These are phyloP conservation scores for Vulpes lagopus DNA, from an alignment of 2,113 vertebrate species.

Conservation along the genomic window DNA sequence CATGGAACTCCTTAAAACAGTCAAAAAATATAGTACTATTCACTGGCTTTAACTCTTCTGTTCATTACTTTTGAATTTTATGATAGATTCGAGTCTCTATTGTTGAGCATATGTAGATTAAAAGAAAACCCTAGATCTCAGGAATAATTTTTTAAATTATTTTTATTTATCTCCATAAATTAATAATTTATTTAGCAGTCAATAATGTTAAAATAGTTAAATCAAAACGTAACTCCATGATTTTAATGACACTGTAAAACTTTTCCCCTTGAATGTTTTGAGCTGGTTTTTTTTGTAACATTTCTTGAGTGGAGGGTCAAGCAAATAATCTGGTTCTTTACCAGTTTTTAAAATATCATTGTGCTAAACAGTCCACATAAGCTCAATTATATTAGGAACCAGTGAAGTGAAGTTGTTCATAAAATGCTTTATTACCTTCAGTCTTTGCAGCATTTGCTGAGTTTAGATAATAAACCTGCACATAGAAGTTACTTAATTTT, in stretches of 20 bases:
- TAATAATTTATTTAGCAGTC: conserved; percentile 73
- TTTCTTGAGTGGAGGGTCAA: conserved; percentile 47
- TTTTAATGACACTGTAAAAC: conserved; percentile 57
- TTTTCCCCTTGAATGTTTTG: conserved; percentile 47
- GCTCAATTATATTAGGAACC: conserved; percentile 82
- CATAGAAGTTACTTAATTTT: conserved; percentile 80
- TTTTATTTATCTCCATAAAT: too few species aligned
- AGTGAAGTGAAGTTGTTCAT: conserved; percentile 85
- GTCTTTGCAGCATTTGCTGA: conserved; percentile 82
- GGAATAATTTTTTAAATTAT: neutral
- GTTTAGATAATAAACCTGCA: conserved; percentile 86
- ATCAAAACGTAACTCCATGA: conserved; percentile 21
- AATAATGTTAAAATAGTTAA: conserved; percentile 80
- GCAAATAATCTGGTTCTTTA: conserved; percentile 71
- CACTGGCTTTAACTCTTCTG: neutral
- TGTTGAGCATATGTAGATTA: neutral
- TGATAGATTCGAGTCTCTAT: neutral
- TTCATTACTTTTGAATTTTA: conserved; percentile 62
- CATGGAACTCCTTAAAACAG: conserved; percentile 25
- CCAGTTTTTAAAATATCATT: conserved; percentile 78
- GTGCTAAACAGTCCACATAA: conserved; percentile 81
- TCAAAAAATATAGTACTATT: conserved; percentile 28
- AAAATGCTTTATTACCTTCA: conserved; percentile 86
- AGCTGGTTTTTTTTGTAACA: neutral
- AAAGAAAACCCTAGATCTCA: conserved; percentile 15